phyloP scores from a whole-genome alignment of 1,140 invertebrate genomes.

The Mactra quadrangularis region DNA sequence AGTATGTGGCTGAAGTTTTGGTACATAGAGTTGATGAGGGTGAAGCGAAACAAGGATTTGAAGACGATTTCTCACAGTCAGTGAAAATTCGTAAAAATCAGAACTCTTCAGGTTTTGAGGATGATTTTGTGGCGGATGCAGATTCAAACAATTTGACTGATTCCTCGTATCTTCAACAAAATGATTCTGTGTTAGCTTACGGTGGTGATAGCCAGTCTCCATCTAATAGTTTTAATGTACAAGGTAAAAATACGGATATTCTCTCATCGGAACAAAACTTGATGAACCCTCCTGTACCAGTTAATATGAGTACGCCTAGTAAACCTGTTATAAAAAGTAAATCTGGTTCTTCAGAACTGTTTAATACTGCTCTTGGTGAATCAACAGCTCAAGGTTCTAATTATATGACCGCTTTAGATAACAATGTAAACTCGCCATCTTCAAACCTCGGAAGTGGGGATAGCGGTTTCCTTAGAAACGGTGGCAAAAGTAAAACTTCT shows the following conservation, averaged over 20 bases:
- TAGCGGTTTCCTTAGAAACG: conserved; percentile 8
- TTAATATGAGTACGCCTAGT: conserved; percentile 61
- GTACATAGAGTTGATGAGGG: conserved; percentile 47
- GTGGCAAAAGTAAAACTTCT: conserved; percentile 7
- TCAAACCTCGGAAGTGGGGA: conserved; percentile 7
- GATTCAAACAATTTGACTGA: conserved; percentile 20
- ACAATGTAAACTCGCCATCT: conserved; percentile 22
- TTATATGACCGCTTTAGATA: conserved; percentile 39
- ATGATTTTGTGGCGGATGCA: conserved; percentile 45
- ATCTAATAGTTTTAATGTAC: background rate
- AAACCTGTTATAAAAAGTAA: conserved; percentile 20
- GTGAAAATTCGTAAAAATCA: conserved; percentile 44
- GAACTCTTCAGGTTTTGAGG: conserved; percentile 43
- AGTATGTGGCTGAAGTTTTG: conserved; percentile 49
- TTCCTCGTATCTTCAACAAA: conserved; percentile 31
- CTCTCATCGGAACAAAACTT: conserved; percentile 52
- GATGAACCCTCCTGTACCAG: conserved; percentile 44
- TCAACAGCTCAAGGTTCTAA: conserved; percentile 18
- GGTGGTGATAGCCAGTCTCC: conserved; percentile 20
- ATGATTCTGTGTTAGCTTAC: conserved; percentile 49
- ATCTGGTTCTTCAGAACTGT: conserved; percentile 8
- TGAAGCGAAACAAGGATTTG: conserved; percentile 48
- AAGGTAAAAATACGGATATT: conserved; percentile 14
- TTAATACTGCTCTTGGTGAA: conserved; percentile 27
- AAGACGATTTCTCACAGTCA: conserved; percentile 57